A percentile compares a stretch with the other conserved stretches of the same genome.
Conservation (phyloP, 2,113 vertebrate species). For the Myanophis thanlyinensis region DNA sequence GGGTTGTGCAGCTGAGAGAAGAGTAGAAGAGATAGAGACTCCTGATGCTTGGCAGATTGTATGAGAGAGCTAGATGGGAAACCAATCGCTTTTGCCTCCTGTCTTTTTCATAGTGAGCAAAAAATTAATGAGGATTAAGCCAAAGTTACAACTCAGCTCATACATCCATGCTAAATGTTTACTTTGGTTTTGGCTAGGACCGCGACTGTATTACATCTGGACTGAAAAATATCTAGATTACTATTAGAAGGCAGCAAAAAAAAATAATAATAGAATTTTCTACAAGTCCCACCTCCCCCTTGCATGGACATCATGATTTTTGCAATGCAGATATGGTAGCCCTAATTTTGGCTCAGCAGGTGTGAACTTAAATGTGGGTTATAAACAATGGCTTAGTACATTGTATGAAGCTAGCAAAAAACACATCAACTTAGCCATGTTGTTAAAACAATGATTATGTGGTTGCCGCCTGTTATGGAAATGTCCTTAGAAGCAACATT, state of each 20-base stretch:
- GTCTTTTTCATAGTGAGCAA: not conserved
- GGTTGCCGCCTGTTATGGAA: not conserved
- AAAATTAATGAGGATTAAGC: not conserved
- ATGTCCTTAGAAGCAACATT: not conserved
- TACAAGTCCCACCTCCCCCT: no score
- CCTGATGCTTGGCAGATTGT: not conserved
- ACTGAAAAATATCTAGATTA: not conserved
- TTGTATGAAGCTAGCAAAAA: not conserved
- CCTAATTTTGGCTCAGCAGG: not conserved
- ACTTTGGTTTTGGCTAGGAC: not conserved
- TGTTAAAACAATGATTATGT: not conserved
- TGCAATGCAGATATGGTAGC: not conserved
- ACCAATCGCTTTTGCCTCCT: not conserved
- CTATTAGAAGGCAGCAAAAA: not conserved
- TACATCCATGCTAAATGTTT: not conserved
- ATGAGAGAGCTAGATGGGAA: not conserved
- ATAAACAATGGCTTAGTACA: not conserved
- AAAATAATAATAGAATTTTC: not conserved
- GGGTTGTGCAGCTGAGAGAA: not conserved
- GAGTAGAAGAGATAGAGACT: not conserved
- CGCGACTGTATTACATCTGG: not conserved
- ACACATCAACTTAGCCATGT: not conserved
- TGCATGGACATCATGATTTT: not conserved
- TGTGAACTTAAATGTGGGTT: not conserved
- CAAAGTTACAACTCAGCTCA: not conserved